These are phyloP conservation scores for Cyprinodon tularosa DNA, from an alignment of 2,113 vertebrate genomes.

Conservation along the genomic window DNA sequence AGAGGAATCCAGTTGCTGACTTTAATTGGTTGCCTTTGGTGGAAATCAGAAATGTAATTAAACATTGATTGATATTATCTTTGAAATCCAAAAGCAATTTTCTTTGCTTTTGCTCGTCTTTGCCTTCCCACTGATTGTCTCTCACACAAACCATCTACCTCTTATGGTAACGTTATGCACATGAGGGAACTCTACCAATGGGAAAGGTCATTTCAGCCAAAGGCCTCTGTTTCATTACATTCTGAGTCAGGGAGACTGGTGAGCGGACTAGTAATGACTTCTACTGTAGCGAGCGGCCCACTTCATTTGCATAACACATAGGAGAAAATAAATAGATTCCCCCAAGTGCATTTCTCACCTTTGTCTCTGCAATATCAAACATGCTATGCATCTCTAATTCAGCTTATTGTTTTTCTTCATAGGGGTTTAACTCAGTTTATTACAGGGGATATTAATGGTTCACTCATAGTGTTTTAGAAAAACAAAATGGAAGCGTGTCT, in stretches of 20 bases:
- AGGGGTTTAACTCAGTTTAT: constrained; percentile 38
- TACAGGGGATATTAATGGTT: constrained; percentile 10
- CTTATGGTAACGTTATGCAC: constrained; percentile 41
- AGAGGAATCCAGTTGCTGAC: constrained; percentile 21
- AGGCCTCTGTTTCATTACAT: constrained; percentile 72
- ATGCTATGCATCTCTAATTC: constrained; percentile 44
- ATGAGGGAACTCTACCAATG: constrained; percentile 56
- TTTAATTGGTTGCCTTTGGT: constrained; percentile 71
- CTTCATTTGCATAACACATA: constrained; percentile 65
- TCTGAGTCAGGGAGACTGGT: constrained; percentile 61
- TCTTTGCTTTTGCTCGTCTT: constrained; percentile 30
- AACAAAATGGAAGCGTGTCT: constrained; percentile 42
- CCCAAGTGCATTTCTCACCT: constrained; percentile 51
- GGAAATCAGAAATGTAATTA: constrained; percentile 66
- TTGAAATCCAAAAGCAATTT: constrained; percentile 74
- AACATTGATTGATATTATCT: constrained; percentile 72
- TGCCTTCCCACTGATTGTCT: constrained; percentile 28
- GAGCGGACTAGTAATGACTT: constrained; percentile 73
- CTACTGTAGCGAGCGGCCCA: constrained; percentile 48
- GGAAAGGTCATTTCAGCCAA: constrained; percentile 74
- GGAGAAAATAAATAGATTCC: constrained; percentile 62
- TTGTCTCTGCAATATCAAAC: constrained; percentile 54
- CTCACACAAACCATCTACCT: constrained; percentile 27
- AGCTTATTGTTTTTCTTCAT: constrained; percentile 7
- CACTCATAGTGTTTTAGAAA: constrained; percentile 50